phyloP scores from a whole-genome alignment of 2,797 vertebrate genomes.

The Phoeniculus purpureus region DNA sequence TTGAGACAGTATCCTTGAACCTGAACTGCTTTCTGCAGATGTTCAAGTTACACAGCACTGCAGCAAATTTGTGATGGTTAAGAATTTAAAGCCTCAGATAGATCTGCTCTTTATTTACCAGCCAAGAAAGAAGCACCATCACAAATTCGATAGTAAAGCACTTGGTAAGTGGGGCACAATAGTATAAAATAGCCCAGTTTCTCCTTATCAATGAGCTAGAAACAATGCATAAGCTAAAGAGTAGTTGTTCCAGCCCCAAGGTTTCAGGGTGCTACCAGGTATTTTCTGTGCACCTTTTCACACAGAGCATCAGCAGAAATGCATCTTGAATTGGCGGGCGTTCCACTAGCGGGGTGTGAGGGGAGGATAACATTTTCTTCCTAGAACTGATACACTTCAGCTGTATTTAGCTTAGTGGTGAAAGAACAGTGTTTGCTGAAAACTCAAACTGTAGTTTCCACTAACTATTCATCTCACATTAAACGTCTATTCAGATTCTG shows the following conservation, averaged over 20 bases:
- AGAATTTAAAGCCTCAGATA: not conserved
- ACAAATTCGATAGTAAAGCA: not conserved
- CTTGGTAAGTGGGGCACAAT: not conserved
- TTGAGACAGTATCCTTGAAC: not conserved
- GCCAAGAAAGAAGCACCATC: not conserved
- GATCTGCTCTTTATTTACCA: not conserved
- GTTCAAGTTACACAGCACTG: not conserved
- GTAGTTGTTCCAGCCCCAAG: not conserved
- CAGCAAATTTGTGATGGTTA: not conserved
- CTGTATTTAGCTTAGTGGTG: not conserved
- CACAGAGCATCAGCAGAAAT: not conserved
- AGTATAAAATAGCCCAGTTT: not conserved
- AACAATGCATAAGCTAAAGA: not conserved
- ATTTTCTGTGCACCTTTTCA: fast-evolving
- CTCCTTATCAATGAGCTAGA: not conserved
- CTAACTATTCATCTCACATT: not conserved
- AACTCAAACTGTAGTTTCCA: not conserved
- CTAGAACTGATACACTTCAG: not conserved
- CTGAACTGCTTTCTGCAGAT: not conserved
- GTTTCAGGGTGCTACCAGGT: not conserved
- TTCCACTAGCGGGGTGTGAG: not conserved
- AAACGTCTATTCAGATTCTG: not conserved
- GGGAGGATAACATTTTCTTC: not conserved
- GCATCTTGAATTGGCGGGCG: not conserved
- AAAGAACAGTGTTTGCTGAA: not conserved